Conservation (phyloP, 1,140 invertebrate species). For the Drosophila sp. region DNA sequence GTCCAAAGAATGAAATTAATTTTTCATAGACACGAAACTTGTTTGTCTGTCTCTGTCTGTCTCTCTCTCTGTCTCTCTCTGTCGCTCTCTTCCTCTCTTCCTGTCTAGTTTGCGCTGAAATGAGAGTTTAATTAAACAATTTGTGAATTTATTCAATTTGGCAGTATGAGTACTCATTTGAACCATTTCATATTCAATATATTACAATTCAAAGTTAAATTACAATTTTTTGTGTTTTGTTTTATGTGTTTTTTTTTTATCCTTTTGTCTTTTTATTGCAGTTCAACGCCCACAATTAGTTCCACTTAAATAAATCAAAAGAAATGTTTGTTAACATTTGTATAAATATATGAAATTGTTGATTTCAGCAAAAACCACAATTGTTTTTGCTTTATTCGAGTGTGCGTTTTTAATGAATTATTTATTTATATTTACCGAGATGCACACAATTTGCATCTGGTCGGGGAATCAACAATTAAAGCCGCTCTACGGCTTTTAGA, state of each 20-base stretch:
- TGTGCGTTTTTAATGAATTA: constrained; percentile 60
- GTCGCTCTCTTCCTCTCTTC: background rate
- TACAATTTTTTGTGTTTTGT: constrained; percentile 34
- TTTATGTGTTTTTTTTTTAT: constrained; percentile 49
- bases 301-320: constrained; percentile 83
- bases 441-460: constrained; percentile 51
- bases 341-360: constrained; percentile 47
- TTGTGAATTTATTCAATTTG: constrained; percentile 38
- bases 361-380: constrained; percentile 65
- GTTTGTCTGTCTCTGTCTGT: constrained; percentile 6
- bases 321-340: constrained; percentile 53
- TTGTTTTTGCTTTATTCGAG: constrained; percentile 45
- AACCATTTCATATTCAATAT: constrained; percentile 50
- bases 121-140: constrained; percentile 78
- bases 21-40: constrained; percentile 68
- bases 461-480: constrained; percentile 44
- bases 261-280: constrained; percentile 62
- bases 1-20: constrained; percentile 66
- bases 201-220: constrained; percentile 49
- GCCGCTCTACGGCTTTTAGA: background rate
- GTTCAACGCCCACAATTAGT: constrained; percentile 82
- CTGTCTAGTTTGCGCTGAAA: constrained; percentile 15
- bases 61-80: constrained; percentile 14
- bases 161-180: constrained; percentile 37
- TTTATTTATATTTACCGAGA: constrained; percentile 64